Evolutionary conservation across 2,797 vertebrate species (phyloP).

Genomic region (Melopsittacus undulatus): DNA sequence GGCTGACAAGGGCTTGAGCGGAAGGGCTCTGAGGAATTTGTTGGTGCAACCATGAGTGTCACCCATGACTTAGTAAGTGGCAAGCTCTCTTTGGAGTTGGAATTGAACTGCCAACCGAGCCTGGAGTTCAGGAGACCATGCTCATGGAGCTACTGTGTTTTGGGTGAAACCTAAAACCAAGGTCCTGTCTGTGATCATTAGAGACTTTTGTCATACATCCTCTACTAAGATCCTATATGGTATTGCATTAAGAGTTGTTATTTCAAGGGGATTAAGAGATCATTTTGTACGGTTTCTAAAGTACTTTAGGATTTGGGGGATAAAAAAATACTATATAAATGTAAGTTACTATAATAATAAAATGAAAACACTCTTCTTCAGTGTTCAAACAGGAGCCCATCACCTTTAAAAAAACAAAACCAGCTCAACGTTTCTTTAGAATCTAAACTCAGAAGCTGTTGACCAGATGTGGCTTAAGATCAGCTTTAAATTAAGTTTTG

Average conservation of each 20-base stretch:
- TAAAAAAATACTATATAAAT: neutral
- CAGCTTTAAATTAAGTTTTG: neutral
- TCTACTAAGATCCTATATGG: neutral
- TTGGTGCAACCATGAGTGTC: neutral
- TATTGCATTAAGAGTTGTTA: neutral
- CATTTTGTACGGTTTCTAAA: neutral
- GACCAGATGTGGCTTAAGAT: neutral
- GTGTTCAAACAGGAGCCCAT: neutral
- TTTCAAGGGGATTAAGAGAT: neutral
- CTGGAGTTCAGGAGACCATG: neutral
- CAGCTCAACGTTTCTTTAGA: neutral
- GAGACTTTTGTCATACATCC: neutral
- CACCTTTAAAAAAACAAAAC: neutral
- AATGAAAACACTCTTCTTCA: neutral
- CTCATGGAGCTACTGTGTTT: neutral
- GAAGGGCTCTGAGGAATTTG: neutral
- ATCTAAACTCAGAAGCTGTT: neutral
- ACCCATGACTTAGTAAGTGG: neutral
- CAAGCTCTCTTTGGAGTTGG: neutral
- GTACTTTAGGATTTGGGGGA: neutral
- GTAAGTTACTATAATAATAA: neutral
- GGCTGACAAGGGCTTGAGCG: neutral
- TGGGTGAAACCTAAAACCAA: slow-evolving; percentile 20
- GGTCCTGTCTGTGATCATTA: neutral
- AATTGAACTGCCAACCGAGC: neutral